A percentile compares a stretch with the other conserved stretches of the same genome.
Evolutionary conservation across 2,888 invertebrate species (phyloP).

Genomic region (Cybosia mesomella): DNA sequence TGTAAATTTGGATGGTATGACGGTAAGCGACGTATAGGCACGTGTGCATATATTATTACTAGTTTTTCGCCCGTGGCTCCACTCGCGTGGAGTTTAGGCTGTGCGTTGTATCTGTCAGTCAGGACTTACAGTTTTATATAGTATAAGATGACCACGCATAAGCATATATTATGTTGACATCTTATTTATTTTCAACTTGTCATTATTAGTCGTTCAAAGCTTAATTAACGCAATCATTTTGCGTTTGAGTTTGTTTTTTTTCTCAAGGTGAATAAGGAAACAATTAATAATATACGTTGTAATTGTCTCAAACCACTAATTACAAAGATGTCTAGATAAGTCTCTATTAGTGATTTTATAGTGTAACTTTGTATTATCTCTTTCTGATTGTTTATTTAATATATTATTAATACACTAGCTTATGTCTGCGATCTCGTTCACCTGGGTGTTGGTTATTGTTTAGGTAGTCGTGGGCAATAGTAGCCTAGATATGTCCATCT

Average conservation of each 20-base stretch:
- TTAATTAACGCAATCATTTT: constrained; percentile 45
- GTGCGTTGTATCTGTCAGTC: no score
- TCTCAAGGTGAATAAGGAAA: constrained; percentile 54
- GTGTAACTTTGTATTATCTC: constrained; percentile 52
- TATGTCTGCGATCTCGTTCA: not conserved
- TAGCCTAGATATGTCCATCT: constrained; percentile 2
- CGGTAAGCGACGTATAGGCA: not conserved
- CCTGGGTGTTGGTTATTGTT: constrained; percentile 11
- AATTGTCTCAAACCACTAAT: constrained; percentile 50
- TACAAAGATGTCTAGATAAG: constrained; percentile 44
- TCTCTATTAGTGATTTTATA: constrained; percentile 54
- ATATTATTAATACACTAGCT: constrained; percentile 24
- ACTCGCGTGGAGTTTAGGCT: no score
- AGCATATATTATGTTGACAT: constrained; percentile 35
- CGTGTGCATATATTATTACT: not conserved
- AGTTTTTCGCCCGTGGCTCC: no score
- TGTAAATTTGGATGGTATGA: no score
- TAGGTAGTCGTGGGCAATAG: not conserved
- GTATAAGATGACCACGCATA: no score
- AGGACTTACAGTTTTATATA: no score
- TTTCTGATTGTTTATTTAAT: constrained; percentile 43
- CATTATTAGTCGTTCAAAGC: constrained; percentile 40
- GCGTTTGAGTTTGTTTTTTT: constrained; percentile 49
- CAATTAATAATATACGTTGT: constrained; percentile 51
- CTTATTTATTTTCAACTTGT: constrained; percentile 48